Evolutionary conservation across 2,113 vertebrate species (phyloP), one percentile per base, ranked within the genome.

Genomic region (Garra rufa): DNA sequence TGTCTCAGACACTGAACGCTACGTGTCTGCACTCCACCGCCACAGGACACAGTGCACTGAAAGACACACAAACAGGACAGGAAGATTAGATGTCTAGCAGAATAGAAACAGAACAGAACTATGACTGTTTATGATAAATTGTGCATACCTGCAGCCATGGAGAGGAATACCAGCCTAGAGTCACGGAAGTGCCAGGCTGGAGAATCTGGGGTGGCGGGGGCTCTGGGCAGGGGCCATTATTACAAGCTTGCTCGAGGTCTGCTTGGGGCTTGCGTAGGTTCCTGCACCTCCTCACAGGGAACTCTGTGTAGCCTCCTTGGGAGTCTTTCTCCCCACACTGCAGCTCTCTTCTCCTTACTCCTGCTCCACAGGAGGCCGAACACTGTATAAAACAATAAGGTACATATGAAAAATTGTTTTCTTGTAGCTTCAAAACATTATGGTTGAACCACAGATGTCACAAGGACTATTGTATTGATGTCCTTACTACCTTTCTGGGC

Each of bases 1-100:
- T 98, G 97, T 48, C 93, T 93, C 55, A 97, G 93, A 88, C 98
- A 99, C 90, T 97, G 97, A 59, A 96, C 94, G 0, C 88, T 92
- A n/a, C 98, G 95, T 0, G 91, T 95, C 90, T 99, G 97, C 46
- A 99, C 96, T 0, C 98, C 98, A 34, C 98, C 98, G 0, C 98
- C 98, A 9, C 98, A 99, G 9, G 96, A 97, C 52, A 99, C 98
- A 0, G 98, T 96, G 89, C 98, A 99, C 98, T 99, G 91, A 81
- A 81, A 44, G 55, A 67, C 77, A 70, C 75, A 90, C 38, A 79
- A 21, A 46, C 79, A 84, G 9, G 11, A 75, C 48, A 28, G 9
- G 15, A 43, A 59, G 48, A 50, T 44, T 75, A 50, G 46, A 75
- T 9, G 13, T 48, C 24, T 50, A 26, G 43, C 24, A 75, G 26